These are phyloP conservation scores for Naso thynnoides DNA, from an alignment of 2,797 vertebrate species.

Conservation along the genomic window DNA sequence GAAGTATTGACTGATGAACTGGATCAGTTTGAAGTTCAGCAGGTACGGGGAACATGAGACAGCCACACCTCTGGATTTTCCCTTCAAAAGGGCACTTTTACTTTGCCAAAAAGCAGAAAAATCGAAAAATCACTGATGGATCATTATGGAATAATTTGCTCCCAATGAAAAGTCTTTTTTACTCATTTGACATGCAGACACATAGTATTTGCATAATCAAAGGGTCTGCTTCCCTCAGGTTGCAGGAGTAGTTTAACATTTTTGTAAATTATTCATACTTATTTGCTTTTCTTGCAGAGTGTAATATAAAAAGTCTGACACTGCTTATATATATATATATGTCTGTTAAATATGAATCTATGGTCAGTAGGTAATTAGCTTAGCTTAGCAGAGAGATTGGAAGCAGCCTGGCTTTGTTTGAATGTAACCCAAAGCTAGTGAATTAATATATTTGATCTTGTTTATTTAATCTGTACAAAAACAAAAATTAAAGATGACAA, in stretches of 20 bases:
- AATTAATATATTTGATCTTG: no score
- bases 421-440: no score
- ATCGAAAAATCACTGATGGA: not conserved
- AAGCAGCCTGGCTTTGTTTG: not conserved
- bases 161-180: not conserved
- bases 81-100: not conserved
- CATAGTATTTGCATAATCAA: not conserved
- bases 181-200: not conserved
- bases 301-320: not conserved
- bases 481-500: not conserved
- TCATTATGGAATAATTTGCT: not conserved
- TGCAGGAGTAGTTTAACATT: not conserved
- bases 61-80: not conserved
- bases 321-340: not conserved
- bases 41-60: not conserved
- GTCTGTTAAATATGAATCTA: not conserved
- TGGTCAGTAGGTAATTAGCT: not conserved
- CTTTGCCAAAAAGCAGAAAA: not conserved
- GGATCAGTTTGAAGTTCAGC: conserved; percentile 11
- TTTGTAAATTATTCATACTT: not conserved
- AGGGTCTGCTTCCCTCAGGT: not conserved
- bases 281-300: not conserved
- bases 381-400: conserved; percentile 9
- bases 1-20: conserved; percentile 7
- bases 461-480: not conserved